These are phyloP conservation scores for Noctua pronuba DNA, from an alignment of 2,888 invertebrate species.

Conservation along the genomic window DNA sequence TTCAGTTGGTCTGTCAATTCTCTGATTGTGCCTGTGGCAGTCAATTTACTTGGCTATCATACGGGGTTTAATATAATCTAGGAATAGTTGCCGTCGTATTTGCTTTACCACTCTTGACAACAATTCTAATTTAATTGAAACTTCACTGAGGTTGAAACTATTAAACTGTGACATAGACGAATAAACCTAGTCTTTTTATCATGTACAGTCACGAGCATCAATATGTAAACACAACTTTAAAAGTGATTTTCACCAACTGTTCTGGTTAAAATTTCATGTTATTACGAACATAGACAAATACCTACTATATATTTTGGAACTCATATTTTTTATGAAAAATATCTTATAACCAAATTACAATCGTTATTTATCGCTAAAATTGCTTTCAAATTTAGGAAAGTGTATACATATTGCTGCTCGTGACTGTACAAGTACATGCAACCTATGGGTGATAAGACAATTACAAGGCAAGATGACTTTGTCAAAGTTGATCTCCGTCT, in stretches of 20 bases:
- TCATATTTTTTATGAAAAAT: no score
- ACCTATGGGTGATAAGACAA: neutral
- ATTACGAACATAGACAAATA: no score
- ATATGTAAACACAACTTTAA: no score
- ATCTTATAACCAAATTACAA: no score
- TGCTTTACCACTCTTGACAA: neutral
- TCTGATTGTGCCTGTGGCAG: neutral
- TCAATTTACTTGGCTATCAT: slow-evolving; percentile 3
- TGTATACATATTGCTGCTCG: no score
- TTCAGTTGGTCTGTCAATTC: slow-evolving; percentile 1
- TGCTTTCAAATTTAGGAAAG: no score
- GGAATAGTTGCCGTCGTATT: neutral
- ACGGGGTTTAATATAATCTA: neutral
- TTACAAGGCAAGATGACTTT: neutral
- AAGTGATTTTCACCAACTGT: no score
- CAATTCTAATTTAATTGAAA: neutral
- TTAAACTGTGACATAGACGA: neutral
- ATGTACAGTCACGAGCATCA: no score
- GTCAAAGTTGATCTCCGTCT: neutral
- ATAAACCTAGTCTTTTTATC: neutral
- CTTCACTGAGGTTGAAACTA: neutral
- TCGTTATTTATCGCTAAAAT: no score
- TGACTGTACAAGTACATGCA: neutral
- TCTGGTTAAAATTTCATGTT: no score
- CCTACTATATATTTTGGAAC: no score